Percentiles rank a stretch among this genome's conserved stretches.
Conservation (phyloP, 2,797 vertebrate species). For the Rhinophrynus dorsalis region DNA sequence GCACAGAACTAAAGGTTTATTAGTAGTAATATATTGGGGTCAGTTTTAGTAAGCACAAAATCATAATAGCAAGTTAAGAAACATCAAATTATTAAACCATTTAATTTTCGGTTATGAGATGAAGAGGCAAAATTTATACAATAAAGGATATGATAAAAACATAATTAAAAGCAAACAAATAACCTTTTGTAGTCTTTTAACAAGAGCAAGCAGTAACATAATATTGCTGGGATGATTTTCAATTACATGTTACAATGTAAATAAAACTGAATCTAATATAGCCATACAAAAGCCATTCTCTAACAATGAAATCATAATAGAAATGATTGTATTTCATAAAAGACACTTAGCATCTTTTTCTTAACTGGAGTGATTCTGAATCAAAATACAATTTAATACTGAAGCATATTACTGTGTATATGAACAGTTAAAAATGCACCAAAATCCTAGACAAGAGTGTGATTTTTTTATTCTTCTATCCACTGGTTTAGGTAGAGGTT, state of each 20-base stretch:
- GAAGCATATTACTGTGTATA: too few species aligned
- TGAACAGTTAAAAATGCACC: too few species aligned
- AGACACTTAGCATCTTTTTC: neutral
- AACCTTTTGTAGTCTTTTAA: conserved; percentile 9
- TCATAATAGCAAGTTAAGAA: conserved; percentile 25
- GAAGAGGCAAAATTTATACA: conserved; percentile 15
- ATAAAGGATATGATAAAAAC: conserved; percentile 6
- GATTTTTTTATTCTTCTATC: neutral
- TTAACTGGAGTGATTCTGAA: too few species aligned
- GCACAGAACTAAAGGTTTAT: neutral
- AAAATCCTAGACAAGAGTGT: too few species aligned
- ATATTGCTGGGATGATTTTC: conserved; percentile 31
- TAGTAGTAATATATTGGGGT: conserved; percentile 28
- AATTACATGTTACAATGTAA: conserved; percentile 20
- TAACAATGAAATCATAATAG: neutral
- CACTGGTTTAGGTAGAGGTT: neutral
- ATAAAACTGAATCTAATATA: neutral
- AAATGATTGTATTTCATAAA: conserved; percentile 5
- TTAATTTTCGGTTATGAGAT: neutral
- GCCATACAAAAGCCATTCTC: conserved; percentile 8
- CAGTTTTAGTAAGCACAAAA: conserved; percentile 40
- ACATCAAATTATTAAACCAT: conserved; percentile 7
- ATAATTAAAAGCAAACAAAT: conserved; percentile 39
- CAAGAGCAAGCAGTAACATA: conserved; percentile 14
- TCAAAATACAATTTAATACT: too few species aligned